phyloP scores from a whole-genome alignment of 2,797 vertebrate genomes.

The Phylloscopus collybita region DNA sequence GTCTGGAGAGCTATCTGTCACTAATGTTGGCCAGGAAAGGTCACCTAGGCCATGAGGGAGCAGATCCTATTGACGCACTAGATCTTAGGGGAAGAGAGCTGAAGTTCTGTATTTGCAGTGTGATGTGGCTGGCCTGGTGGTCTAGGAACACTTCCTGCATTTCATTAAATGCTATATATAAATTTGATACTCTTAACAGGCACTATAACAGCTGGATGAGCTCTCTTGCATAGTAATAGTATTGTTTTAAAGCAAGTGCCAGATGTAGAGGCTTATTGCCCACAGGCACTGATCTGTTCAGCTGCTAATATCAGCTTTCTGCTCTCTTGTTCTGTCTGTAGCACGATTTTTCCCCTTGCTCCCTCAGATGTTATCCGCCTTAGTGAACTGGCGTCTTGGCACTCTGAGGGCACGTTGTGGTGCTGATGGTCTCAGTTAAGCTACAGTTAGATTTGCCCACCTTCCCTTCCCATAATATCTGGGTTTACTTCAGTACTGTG shows the following conservation, averaged over 20 bases:
- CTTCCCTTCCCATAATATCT: background rate
- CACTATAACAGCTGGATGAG: constrained; percentile 67
- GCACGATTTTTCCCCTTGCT: background rate
- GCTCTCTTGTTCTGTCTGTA: background rate
- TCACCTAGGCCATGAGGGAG: background rate
- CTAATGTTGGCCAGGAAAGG: background rate
- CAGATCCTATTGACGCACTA: background rate
- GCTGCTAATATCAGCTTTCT: constrained; percentile 63
- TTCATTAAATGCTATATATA: background rate
- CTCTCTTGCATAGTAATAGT: constrained; percentile 52
- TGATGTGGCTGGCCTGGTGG: constrained; percentile 26
- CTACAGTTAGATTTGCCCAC: background rate
- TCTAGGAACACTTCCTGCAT: constrained; percentile 37
- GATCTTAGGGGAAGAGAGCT: background rate
- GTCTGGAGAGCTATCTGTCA: background rate
- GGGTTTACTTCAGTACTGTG: background rate
- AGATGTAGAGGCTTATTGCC: constrained; percentile 55
- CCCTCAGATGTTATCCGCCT: background rate
- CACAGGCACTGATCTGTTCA: constrained; percentile 49
- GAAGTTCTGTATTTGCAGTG: background rate
- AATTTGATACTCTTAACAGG: constrained; percentile 64
- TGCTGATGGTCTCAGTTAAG: background rate
- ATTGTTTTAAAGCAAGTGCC: constrained; percentile 55
- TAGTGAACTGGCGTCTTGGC: background rate
- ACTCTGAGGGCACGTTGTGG: background rate